Percentiles rank a stretch among this genome's conserved stretches.
Conservation (phyloP, 2,888 invertebrate genomes). For the Actias luna region DNA sequence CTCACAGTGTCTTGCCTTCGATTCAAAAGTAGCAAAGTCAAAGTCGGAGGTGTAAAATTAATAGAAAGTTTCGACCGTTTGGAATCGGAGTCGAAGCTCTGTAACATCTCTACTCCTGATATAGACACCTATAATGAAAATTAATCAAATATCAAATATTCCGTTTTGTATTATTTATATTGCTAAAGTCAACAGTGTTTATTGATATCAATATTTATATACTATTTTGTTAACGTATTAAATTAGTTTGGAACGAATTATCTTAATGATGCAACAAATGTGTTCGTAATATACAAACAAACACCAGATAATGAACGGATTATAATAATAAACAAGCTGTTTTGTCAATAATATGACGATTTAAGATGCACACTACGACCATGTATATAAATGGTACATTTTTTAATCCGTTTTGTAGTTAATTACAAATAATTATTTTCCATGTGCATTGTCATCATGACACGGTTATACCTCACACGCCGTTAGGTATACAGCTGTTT, state of each 20-base stretch:
- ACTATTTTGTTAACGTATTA: conserved; percentile 22
- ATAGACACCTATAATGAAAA: no score
- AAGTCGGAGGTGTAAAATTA: no score
- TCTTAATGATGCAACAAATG: conserved; percentile 18
- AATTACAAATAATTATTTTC: background rate
- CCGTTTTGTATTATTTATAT: conserved; percentile 11
- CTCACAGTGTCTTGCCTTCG: no score
- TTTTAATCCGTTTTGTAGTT: background rate
- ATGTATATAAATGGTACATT: background rate
- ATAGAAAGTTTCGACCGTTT: no score
- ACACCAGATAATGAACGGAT: conserved; percentile 24
- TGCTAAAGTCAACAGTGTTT: conserved; percentile 13
- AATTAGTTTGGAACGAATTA: conserved; percentile 14
- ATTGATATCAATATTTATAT: conserved; percentile 24
- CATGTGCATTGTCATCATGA: background rate
- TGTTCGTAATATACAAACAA: conserved; percentile 20
- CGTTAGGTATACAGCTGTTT: conserved; percentile 7
- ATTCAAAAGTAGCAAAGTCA: no score
- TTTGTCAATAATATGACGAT: conserved; percentile 1
- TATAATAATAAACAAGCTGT: conserved; percentile 5
- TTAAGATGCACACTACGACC: background rate
- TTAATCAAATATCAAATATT: background rate
- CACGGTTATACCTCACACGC: background rate
- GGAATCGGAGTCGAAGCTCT: no score
- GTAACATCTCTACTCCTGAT: no score